A percentile compares a stretch with the other conserved stretches of the same genome.
These are phyloP conservation scores for Thelaira solivaga DNA, from an alignment of 2,888 invertebrate species.

Conservation along the genomic window DNA sequence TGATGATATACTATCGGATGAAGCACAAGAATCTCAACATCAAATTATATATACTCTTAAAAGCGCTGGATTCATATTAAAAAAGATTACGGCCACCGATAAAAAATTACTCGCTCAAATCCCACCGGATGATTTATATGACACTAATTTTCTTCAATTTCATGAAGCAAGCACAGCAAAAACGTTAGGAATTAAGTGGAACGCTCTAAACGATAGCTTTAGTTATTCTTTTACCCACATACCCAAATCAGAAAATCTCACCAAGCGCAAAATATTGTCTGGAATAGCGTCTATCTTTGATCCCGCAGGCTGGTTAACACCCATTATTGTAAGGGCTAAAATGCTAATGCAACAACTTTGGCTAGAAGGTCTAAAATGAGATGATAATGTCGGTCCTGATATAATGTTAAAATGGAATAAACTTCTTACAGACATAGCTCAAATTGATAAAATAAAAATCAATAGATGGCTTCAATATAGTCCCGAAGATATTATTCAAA, in stretches of 20 bases:
- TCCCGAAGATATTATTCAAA: background rate
- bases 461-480: conserved; percentile 8
- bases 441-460: background rate
- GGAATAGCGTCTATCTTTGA: conserved; percentile 10
- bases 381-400: conserved; percentile 4
- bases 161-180: conserved; percentile 10
- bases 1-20: background rate
- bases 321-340: conserved; percentile 32
- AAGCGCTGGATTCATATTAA: background rate
- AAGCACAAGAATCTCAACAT: background rate
- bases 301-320: conserved; percentile 37
- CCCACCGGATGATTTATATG: background rate
- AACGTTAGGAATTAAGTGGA: conserved; percentile 32
- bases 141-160: conserved; percentile 2
- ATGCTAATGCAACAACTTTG: conserved; percentile 42
- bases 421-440: background rate
- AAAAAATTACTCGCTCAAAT: background rate
- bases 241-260: background rate
- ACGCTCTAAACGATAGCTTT: conserved; percentile 19
- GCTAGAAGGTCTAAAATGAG: conserved; percentile 41
- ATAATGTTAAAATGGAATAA: background rate
- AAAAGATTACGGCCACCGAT: background rate
- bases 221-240: background rate
- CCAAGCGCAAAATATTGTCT: conserved; percentile 5
- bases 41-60: background rate